A percentile compares a stretch with the other conserved stretches of the same genome.
phyloP scores from a whole-genome alignment of 2,888 invertebrate genomes.

The Saturnia japonica region DNA sequence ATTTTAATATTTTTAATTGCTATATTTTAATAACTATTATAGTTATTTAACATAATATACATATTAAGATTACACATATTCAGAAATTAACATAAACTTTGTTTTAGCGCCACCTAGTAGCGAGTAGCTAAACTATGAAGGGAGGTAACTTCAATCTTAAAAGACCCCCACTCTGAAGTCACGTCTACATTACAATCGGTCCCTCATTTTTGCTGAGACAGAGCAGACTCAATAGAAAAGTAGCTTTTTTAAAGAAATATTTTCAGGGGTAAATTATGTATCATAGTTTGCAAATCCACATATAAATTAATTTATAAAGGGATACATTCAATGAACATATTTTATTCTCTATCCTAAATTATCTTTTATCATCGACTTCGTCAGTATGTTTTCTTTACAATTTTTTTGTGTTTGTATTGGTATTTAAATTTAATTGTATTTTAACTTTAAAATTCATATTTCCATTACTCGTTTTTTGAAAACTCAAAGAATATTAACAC shows the following conservation, averaged over 20 bases:
- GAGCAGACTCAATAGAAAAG: neutral
- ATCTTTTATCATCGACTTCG: neutral
- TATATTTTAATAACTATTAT: neutral
- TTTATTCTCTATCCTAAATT: neutral
- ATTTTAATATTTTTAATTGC: slow-evolving; percentile 23
- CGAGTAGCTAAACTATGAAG: slow-evolving; percentile 63
- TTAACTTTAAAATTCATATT: neutral
- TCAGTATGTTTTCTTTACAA: neutral
- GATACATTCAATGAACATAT: neutral
- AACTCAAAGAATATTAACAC: too few relatives aligned
- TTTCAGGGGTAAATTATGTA: neutral
- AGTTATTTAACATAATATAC: neutral
- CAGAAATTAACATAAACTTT: neutral
- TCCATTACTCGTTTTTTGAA: too few relatives aligned
- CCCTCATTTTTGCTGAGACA: neutral
- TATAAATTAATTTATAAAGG: neutral
- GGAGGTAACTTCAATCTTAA: slow-evolving; percentile 32
- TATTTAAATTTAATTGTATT: neutral
- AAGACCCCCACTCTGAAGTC: slow-evolving; percentile 27
- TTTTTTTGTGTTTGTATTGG: neutral
- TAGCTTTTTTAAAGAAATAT: neutral
- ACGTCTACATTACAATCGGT: slow-evolving; percentile 31
- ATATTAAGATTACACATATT: neutral
- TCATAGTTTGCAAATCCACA: neutral
- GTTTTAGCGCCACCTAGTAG: slow-evolving; percentile 66